Percentiles rank a stretch among this genome's conserved stretches.
Evolutionary conservation across 1,140 invertebrate species (phyloP).

Genomic region (Patella vulgata): DNA sequence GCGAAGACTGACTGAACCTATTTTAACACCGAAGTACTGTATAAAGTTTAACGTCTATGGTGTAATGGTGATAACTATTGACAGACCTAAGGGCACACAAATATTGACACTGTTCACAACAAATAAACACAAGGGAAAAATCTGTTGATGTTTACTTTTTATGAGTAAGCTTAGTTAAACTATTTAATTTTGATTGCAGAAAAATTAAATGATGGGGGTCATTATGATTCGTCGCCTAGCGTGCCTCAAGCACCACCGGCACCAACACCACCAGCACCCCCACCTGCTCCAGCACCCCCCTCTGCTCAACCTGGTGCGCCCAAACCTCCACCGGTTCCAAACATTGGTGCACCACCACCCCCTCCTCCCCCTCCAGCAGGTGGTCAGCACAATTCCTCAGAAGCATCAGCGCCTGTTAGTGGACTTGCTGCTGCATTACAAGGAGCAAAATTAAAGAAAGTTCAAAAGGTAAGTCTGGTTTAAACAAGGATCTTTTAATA

Average conservation of each 20-base stretch:
- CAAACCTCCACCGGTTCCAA: neutral
- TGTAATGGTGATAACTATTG: too few relatives aligned
- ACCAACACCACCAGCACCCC: slow-evolving; percentile 34
- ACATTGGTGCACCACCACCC: slow-evolving; percentile 9
- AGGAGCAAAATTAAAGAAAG: slow-evolving; percentile 40
- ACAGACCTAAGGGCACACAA: too few relatives aligned
- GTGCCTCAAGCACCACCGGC: slow-evolving; percentile 32
- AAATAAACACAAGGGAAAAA: too few relatives aligned
- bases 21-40: too few relatives aligned
- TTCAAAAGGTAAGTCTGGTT: slow-evolving; percentile 24
- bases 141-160: too few relatives aligned
- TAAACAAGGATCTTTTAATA: slow-evolving; percentile 1
- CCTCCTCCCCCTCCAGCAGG: slow-evolving; percentile 3
- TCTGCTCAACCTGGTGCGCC: slow-evolving; percentile 13
- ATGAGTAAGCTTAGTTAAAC: too few relatives aligned
- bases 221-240: slow-evolving; percentile 42
- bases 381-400: slow-evolving; percentile 8
- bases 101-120: too few relatives aligned
- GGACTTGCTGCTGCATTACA: slow-evolving; percentile 47
- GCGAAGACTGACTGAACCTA: too few relatives aligned
- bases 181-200: too few relatives aligned
- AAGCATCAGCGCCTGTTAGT: slow-evolving; percentile 18
- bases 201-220: too few relatives aligned
- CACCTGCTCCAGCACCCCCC: slow-evolving; percentile 17
- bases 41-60: too few relatives aligned